Percentiles rank a stretch among this genome's conserved stretches.
Conservation (phyloP, 2,797 vertebrate species). For the Apodemus agrarius region DNA sequence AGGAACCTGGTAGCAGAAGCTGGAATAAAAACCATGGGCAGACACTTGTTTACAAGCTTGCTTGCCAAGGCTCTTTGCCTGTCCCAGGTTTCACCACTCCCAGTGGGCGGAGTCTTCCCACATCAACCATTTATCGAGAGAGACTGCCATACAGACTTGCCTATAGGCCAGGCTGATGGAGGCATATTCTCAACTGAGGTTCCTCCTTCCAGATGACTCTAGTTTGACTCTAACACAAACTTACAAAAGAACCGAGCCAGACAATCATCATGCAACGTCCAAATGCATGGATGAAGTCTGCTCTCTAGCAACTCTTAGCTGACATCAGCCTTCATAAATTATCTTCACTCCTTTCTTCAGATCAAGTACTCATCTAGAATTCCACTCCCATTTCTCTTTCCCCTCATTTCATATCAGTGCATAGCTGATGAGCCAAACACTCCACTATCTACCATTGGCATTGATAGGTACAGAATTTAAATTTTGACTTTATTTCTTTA, state of each 20-base stretch:
- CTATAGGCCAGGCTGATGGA: not conserved
- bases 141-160: not conserved
- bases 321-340: not conserved
- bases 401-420: not conserved
- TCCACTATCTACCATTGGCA: not conserved
- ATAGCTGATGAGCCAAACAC: not conserved
- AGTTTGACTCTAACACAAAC: not conserved
- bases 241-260: not conserved
- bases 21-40: not conserved
- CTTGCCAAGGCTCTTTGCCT: no score
- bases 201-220: not conserved
- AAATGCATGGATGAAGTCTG: not conserved
- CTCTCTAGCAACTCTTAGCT: not conserved
- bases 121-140: not conserved
- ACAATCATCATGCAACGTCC: not conserved
- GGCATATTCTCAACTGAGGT: not conserved
- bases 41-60: not conserved
- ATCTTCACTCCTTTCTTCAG: not conserved
- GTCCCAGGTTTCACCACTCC: no score
- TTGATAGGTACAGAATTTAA: not conserved
- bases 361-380: not conserved
- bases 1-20: not conserved
- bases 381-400: not conserved
- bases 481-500: not conserved
- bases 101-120: not conserved